Evolutionary conservation across 2,888 invertebrate genomes (phyloP).

Genomic region (Autographa gamma): DNA sequence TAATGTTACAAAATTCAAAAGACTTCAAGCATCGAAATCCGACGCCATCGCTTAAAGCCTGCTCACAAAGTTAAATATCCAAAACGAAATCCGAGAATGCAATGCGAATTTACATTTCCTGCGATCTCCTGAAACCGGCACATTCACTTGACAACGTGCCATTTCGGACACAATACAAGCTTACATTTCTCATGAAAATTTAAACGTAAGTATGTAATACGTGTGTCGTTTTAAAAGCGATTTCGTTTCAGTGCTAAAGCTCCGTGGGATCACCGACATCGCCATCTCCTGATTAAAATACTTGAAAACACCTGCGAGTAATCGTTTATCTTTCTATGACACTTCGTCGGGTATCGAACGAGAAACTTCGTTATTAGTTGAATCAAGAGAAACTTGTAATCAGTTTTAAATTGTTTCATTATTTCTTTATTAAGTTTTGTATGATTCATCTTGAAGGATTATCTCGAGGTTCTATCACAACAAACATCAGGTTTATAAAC

Average conservation of each 20-base stretch:
- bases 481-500: not conserved
- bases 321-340: constrained; percentile 72
- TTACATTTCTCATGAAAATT: constrained; percentile 11
- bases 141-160: constrained; percentile 15
- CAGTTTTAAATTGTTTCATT: constrained; percentile 53
- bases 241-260: constrained; percentile 17
- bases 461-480: constrained; percentile 2
- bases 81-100: constrained; percentile 35
- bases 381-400: constrained; percentile 64
- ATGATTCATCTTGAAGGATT: constrained; percentile 18
- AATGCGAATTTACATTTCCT: constrained; percentile 32
- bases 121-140: not conserved
- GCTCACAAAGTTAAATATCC: constrained; percentile 25
- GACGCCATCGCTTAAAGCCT: not conserved
- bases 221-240: constrained; percentile 1
- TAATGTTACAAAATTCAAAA: not conserved
- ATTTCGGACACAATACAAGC: constrained; percentile 23
- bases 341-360: constrained; percentile 66
- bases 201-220: constrained; percentile 8
- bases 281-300: constrained; percentile 68
- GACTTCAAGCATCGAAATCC: not conserved
- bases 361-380: constrained; percentile 70
- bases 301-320: constrained; percentile 69
- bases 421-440: constrained; percentile 46
- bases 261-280: constrained; percentile 27